phyloP scores from a whole-genome alignment of 2,797 vertebrate species.

The Alouatta caraya region DNA sequence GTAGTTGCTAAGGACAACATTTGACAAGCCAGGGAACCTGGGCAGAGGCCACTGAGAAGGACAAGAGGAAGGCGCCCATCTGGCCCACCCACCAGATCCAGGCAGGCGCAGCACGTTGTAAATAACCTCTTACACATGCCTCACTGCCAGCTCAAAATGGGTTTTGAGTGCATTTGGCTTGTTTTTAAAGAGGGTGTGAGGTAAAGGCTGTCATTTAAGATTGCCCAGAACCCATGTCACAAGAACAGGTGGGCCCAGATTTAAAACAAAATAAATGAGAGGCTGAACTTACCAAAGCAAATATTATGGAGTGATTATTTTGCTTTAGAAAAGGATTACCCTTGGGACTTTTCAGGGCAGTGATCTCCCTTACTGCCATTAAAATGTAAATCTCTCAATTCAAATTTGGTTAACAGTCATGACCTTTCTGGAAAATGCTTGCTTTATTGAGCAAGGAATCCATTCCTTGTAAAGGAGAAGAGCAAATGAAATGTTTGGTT shows the following conservation, averaged over 20 bases:
- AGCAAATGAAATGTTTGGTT: neutral
- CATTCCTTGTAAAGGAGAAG: neutral
- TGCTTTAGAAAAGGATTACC: constrained; percentile 39
- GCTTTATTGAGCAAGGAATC: neutral
- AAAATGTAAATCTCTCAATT: constrained; percentile 51
- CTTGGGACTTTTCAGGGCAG: constrained; percentile 48
- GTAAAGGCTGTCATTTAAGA: constrained; percentile 58
- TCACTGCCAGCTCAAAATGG: neutral
- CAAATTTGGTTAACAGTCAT: neutral
- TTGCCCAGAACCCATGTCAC: neutral
- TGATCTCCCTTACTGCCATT: constrained; percentile 9
- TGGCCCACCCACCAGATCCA: neutral
- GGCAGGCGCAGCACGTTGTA: constrained; percentile 22
- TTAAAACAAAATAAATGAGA: constrained; percentile 50
- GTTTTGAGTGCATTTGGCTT: constrained; percentile 31
- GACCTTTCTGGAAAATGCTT: constrained; percentile 23
- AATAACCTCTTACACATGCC: constrained; percentile 38
- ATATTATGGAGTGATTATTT: constrained; percentile 45
- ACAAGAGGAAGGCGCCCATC: neutral
- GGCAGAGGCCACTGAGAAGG: neutral
- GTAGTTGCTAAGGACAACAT: neutral
- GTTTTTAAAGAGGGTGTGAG: constrained; percentile 65
- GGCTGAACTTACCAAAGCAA: constrained; percentile 34
- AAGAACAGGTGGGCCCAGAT: constrained; percentile 62
- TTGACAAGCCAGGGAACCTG: neutral